Percentiles rank a stretch among this genome's conserved stretches.
phyloP scores from a whole-genome alignment of 1,140 invertebrate genomes.

The Macrostomum lignano region DNA sequence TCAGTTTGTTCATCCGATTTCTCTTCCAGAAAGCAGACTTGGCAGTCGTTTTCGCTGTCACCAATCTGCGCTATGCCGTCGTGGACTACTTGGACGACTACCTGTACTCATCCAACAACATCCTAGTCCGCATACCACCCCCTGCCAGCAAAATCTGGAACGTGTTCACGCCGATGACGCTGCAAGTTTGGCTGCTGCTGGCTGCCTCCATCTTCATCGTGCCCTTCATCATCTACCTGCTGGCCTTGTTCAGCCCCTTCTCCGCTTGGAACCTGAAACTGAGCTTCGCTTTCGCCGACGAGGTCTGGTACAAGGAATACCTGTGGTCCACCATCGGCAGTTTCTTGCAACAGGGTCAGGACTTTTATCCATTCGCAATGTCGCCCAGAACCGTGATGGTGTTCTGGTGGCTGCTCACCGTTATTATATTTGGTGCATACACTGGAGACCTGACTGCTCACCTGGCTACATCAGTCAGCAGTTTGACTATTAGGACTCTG shows the following conservation, averaged over 20 bases:
- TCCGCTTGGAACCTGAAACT: slow-evolving; percentile 2
- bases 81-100: not conserved
- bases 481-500: too few species aligned
- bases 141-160: not conserved
- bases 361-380: not conserved
- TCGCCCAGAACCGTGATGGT: too few species aligned
- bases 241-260: slow-evolving; percentile 1
- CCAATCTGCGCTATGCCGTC: too few species aligned
- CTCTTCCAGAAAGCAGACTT: too few species aligned
- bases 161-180: not conserved
- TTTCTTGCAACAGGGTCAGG: not conserved
- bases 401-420: too few species aligned
- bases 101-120: slow-evolving; percentile 1
- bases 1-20: too few species aligned
- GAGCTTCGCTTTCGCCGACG: not conserved
- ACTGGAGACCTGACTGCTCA: too few species aligned
- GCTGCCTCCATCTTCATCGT: not conserved
- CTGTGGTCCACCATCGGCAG: not conserved
- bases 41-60: too few species aligned
- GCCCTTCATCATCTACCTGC: not conserved
- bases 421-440: too few species aligned
- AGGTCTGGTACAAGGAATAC: not conserved
- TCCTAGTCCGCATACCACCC: not conserved
- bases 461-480: too few species aligned
- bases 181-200: not conserved